Evolutionary conservation across 1,140 invertebrate species (phyloP).

Genomic region (Drosophila albomicans): DNA sequence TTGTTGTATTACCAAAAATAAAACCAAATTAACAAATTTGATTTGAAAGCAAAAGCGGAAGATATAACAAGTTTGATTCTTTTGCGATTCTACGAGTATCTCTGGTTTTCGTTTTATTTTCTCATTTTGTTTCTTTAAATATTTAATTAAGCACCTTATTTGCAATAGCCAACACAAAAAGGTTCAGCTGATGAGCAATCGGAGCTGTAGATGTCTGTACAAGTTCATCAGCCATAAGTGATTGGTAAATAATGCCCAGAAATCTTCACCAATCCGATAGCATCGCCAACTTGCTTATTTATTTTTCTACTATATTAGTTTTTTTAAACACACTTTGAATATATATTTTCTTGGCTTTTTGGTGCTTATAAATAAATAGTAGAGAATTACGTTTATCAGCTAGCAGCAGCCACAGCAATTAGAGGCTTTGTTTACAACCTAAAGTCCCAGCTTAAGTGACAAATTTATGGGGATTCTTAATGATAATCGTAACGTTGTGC

Average conservation of each 20-base stretch:
- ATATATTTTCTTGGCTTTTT: conserved; percentile 36
- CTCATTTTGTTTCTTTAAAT: conserved; percentile 26
- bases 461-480: conserved; percentile 64
- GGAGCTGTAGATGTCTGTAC: conserved; percentile 50
- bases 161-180: conserved; percentile 41
- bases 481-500: conserved; percentile 51
- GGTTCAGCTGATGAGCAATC: conserved; percentile 62
- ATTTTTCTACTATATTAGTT: conserved; percentile 5
- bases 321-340: background rate
- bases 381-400: conserved; percentile 59
- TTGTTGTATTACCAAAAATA: conserved; percentile 47
- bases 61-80: conserved; percentile 55
- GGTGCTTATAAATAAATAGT: conserved; percentile 54
- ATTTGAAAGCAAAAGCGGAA: conserved; percentile 70
- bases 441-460: conserved; percentile 61
- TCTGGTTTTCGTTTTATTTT: background rate
- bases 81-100: background rate
- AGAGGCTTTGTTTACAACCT: conserved; percentile 68
- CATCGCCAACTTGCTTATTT: conserved; percentile 21
- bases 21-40: conserved; percentile 31
- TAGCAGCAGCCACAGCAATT: conserved; percentile 54
- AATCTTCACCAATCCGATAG: conserved; percentile 28
- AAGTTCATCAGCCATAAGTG: conserved; percentile 71
- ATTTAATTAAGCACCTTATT: conserved; percentile 76
- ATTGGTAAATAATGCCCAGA: conserved; percentile 76